Percentiles rank a stretch among this genome's conserved stretches.
Evolutionary conservation across 2,113 vertebrate species (phyloP).

Genomic region (Cinclus mexicanus): DNA sequence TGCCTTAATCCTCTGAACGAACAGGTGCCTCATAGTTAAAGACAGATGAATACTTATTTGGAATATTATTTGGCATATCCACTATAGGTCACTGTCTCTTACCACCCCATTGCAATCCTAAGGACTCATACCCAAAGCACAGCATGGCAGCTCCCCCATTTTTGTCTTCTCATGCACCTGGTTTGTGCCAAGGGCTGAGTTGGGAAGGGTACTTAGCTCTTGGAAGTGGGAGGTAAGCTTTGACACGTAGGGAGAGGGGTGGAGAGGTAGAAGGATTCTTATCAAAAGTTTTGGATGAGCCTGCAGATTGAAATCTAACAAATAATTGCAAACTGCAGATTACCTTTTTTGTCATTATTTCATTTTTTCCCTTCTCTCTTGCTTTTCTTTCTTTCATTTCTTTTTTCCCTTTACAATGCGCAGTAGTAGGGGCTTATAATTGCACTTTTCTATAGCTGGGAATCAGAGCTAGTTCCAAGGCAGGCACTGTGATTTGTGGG

Average conservation of each 20-base stretch:
- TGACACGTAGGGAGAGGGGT: background rate
- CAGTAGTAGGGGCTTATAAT: background rate
- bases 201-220: background rate
- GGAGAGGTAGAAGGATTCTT: background rate
- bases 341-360: background rate
- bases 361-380: background rate
- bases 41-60: background rate
- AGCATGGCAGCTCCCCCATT: background rate
- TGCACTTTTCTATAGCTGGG: background rate
- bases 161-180: rapidly evolving
- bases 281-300: background rate
- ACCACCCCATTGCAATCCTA: background rate
- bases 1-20: background rate
- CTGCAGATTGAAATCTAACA: background rate
- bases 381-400: background rate
- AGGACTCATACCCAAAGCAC: background rate
- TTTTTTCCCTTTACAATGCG: no score
- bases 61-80: background rate
- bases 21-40: background rate
- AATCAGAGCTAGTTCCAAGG: background rate
- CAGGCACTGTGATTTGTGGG: background rate
- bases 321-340: background rate
- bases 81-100: background rate
- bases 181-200: background rate
- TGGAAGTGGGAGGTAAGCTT: background rate